Evolutionary conservation across 2,797 vertebrate genomes (phyloP).

Genomic region (Vespertilio murinus): DNA sequence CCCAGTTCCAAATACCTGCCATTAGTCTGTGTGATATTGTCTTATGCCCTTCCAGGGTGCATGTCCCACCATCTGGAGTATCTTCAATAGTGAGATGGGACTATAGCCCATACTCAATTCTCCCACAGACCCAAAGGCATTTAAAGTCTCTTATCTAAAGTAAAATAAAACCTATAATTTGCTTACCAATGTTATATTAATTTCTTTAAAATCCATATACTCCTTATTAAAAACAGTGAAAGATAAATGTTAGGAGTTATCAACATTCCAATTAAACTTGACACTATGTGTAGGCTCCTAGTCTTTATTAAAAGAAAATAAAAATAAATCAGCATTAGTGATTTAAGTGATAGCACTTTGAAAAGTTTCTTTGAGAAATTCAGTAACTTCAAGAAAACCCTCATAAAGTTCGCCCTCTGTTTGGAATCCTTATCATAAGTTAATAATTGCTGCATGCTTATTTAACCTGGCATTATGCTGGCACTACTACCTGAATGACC

Average conservation of each 20-base stretch:
- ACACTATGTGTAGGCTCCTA: neutral
- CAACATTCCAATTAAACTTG: neutral
- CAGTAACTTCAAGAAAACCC: neutral
- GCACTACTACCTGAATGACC: neutral
- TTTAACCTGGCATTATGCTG: neutral
- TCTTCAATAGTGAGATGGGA: neutral
- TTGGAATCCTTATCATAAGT: neutral
- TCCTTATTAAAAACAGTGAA: conserved; percentile 28
- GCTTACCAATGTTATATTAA: neutral
- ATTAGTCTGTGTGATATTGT: neutral
- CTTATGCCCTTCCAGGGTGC: neutral
- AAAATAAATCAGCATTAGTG: neutral
- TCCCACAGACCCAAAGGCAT: neutral
- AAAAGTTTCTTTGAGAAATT: conserved; percentile 39
- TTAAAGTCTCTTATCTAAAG: neutral
- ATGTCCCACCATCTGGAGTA: neutral
- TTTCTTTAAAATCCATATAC: neutral
- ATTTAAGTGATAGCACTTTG: neutral
- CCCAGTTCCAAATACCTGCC: neutral
- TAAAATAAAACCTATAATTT: conserved; percentile 15
- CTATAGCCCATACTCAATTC: neutral
- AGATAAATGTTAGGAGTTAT: neutral
- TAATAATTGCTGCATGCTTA: neutral
- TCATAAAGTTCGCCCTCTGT: neutral
- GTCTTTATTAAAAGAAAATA: conserved; percentile 11